phyloP scores from a whole-genome alignment of 2,888 invertebrate species.

The Hymenopus coronatus region DNA sequence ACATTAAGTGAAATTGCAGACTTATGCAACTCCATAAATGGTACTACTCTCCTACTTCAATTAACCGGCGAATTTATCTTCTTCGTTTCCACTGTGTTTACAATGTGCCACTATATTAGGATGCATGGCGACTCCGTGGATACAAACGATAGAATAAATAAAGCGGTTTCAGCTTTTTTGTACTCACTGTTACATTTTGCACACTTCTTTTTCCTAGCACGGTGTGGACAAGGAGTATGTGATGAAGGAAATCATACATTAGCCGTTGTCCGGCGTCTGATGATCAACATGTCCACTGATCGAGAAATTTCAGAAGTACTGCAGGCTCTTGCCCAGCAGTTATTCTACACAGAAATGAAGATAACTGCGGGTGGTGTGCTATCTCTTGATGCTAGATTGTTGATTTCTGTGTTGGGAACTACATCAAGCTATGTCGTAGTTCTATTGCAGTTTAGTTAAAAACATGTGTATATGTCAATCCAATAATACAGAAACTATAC shows the following conservation, averaged over 20 bases:
- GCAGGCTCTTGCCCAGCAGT: neutral
- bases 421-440: neutral
- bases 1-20: neutral
- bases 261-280: neutral
- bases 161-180: too few relatives aligned
- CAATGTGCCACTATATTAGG: too few relatives aligned
- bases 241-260: neutral
- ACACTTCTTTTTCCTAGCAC: neutral
- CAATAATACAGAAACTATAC: too few relatives aligned
- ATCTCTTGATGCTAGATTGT: neutral
- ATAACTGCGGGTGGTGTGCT: neutral
- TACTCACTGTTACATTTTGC: neutral
- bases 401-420: neutral
- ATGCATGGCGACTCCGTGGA: accelerated
- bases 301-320: neutral
- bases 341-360: neutral
- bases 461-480: too few relatives aligned
- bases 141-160: too few relatives aligned
- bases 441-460: neutral
- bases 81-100: neutral
- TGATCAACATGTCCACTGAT: neutral
- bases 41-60: neutral
- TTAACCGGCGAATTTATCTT: neutral
- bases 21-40: neutral
- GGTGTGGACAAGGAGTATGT: neutral